Evolutionary conservation across 2,888 invertebrate genomes (phyloP), one percentile per base, ranked within the genome.

Genomic region (Andrena dorsata): DNA sequence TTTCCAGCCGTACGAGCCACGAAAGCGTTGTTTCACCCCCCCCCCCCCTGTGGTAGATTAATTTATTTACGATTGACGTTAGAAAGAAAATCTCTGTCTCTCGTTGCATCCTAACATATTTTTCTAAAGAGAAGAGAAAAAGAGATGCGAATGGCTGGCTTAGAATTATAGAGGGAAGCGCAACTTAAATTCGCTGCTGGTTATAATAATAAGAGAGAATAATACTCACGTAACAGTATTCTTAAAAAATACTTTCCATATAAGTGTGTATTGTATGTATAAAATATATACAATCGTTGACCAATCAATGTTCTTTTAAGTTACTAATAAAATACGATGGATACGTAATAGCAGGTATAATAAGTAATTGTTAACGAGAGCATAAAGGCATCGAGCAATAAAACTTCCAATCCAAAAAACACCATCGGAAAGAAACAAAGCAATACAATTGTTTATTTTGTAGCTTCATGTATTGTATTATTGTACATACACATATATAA

Each of bases 251-350:
- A 74, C 51, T 75, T 75, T 71, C 66, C 63, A 58, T 51, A 56
- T 68, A 70, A 75, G 63, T 82, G 74, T 68, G 64, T 82, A 73
- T 76, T 79, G 70, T 85, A 80, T 69, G 75, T 76, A 78, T 76
- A 68, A 81, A 76, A 74, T 86, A 77, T 86, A 85, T 86, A 79
- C 83, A 86, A 89, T 90, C 89, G 88, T 90, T 90, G 88, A 91
- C 87, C 89, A 90, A 88, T 90, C 80, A 80, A 87, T 88, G 80
- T 82, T 81, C 68, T 58, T 58, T 78, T 82, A 73, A 65, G 76
- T 82, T 84, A 41, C 41, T 41, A 58, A 76, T 70, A 76, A 47
- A 61, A 49, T 61, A 61, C 65, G 56, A 56, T 69, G 41, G 41
- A 41, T 41, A 63, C 70, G 23, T 58, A 56, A 64, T 51, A 72